These are phyloP conservation scores for Lanius collurio DNA, from an alignment of 2,113 vertebrate species.

Conservation along the genomic window DNA sequence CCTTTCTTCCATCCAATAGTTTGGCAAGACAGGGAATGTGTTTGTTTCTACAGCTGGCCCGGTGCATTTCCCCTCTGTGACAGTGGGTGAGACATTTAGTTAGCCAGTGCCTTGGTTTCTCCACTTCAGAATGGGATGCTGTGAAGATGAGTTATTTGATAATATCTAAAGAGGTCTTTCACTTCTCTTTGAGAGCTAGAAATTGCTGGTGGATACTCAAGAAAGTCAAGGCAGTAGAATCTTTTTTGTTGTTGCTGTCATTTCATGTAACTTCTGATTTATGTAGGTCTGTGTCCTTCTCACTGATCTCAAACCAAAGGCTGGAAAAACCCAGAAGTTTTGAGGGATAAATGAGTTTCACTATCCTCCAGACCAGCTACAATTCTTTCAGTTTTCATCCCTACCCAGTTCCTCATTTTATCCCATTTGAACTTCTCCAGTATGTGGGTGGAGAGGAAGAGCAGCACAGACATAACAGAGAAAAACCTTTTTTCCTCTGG, in stretches of 20 bases:
- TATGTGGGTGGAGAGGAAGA: not conserved
- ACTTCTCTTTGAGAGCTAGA: not conserved
- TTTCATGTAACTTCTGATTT: not conserved
- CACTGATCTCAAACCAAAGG: not conserved
- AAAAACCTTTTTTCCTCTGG: not conserved
- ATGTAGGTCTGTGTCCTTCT: not conserved
- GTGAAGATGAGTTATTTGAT: not conserved
- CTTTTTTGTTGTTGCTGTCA: not conserved
- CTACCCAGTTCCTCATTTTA: not conserved
- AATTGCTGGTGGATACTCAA: not conserved
- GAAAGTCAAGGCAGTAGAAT: not conserved
- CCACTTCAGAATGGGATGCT: not conserved
- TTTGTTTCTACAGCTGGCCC: not conserved
- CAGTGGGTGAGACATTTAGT: fast-evolving
- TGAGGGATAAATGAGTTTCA: not conserved
- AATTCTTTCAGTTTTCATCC: not conserved
- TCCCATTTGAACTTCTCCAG: not conserved
- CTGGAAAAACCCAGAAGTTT: not conserved
- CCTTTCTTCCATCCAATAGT: not conserved
- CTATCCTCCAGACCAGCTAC: not conserved
- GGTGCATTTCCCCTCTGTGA: not conserved
- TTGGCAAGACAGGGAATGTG: not conserved
- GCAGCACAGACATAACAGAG: not conserved
- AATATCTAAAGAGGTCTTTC: not conserved
- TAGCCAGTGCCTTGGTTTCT: not conserved